Evolutionary conservation across 2,888 invertebrate genomes (phyloP), one percentile per base, ranked within the genome.

Genomic region (Drosophila affinis): DNA sequence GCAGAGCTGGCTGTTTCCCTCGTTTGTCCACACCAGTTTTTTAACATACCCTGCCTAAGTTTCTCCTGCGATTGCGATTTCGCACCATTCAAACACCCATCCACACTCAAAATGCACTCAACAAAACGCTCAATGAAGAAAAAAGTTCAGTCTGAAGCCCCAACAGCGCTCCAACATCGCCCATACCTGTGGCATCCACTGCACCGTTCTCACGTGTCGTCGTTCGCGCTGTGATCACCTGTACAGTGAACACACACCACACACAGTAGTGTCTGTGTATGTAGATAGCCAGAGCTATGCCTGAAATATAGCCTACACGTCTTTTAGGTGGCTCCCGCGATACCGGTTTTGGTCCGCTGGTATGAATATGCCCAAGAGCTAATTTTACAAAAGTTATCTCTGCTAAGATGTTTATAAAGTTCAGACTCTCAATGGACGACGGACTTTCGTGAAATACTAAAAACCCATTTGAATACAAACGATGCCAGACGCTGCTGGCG

Each of bases 131-230:
- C 34, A 54, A 21, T 46, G 58, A 32, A 58, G 10, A 49, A 68
- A 68, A 45, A 79, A 89, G 90, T 89, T 82, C 78, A 68, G 80
- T 84, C 78, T 87, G 84, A 84, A 74, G 39, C 14, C 39, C 39
- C 39, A 39, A 7, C 39, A 39, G 39, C 39, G 39, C 39, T 39
- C 39, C 3, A 39, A 39, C n/a, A 39, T 39, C 39, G 39, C 39
- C 39, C 39, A 39, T 39, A 39, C 39, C 39, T 39, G 39, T 39
- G 39, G 39, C 39, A 39, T 39, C 80, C 78, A 72, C 76, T 58
- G 80, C 78, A 71, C 78, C 76, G 89, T 83, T 76, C 79, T 80
- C 74, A 78, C 79, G 75, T 81, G 79, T 80, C 71, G 79, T 80
- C 71, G 49, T 39, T 73, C 80, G 79, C 80, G 74, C 76, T 76